Conservation (phyloP, 2,888 invertebrate genomes). For the Lathronympha strigana region DNA sequence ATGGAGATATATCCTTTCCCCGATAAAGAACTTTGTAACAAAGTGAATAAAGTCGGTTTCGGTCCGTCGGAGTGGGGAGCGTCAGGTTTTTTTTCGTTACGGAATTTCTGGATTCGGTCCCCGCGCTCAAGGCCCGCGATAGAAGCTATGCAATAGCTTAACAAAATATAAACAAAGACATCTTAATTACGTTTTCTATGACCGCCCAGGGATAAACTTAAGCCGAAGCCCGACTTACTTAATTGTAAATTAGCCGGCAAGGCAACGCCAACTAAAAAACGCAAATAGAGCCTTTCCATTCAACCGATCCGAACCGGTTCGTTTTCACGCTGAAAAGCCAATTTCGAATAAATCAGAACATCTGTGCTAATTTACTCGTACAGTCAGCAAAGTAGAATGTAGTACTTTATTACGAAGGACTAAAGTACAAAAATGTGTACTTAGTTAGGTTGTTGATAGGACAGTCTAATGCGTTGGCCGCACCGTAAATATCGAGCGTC, state of each 20-base stretch:
- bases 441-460: constrained; percentile 60
- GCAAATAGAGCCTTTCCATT: constrained; percentile 72
- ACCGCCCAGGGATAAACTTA: constrained; percentile 27
- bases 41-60: too few relatives aligned
- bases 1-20: too few relatives aligned
- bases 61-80: too few relatives aligned
- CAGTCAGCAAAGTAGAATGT: neutral
- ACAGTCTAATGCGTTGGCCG: constrained; percentile 82
- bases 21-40: too few relatives aligned
- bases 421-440: neutral
- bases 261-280: constrained; percentile 53
- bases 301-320: constrained; percentile 66
- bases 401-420: neutral
- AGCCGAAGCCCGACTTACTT: constrained; percentile 22
- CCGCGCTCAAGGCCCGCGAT: too few relatives aligned
- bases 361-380: constrained; percentile 82
- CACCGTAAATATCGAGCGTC: constrained; percentile 82
- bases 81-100: too few relatives aligned
- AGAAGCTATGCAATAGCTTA: too few relatives aligned
- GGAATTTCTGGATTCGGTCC: too few relatives aligned
- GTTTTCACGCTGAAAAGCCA: constrained; percentile 82
- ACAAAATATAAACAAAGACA: constrained; percentile 26
- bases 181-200: constrained; percentile 22
- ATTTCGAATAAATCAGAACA: constrained; percentile 84
- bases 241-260: constrained; percentile 43